Conservation (phyloP, 2,888 invertebrate species). For the Machimus rusticus region DNA sequence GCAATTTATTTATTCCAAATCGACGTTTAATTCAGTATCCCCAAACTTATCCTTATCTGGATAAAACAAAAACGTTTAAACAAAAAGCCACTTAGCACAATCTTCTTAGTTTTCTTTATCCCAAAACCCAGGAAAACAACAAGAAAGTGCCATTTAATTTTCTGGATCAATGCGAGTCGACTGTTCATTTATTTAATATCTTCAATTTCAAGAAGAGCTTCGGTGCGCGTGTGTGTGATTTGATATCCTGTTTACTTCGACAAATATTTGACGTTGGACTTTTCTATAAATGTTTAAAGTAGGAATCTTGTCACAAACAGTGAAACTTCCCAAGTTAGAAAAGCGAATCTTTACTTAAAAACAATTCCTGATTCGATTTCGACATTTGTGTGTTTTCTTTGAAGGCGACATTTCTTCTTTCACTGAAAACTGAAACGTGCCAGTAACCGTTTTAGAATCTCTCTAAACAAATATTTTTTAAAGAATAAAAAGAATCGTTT, state of each 20-base stretch:
- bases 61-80: too few species aligned
- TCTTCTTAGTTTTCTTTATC: background rate
- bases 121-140: background rate
- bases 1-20: too few species aligned
- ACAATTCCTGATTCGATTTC: background rate
- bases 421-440: background rate
- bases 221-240: background rate
- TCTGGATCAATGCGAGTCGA: background rate
- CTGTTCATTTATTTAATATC: background rate
- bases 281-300: background rate
- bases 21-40: too few species aligned
- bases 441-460: background rate
- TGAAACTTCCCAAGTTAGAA: background rate
- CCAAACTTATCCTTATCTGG: too few species aligned
- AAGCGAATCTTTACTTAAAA: background rate
- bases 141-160: background rate
- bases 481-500: background rate
- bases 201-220: background rate
- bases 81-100: too few species aligned
- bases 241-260: background rate
- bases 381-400: background rate
- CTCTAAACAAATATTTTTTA: background rate
- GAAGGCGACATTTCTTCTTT: background rate
- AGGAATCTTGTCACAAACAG: background rate
- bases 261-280: background rate